phyloP scores from a whole-genome alignment of 2,797 vertebrate species.

The Smutsia temminckii region DNA sequence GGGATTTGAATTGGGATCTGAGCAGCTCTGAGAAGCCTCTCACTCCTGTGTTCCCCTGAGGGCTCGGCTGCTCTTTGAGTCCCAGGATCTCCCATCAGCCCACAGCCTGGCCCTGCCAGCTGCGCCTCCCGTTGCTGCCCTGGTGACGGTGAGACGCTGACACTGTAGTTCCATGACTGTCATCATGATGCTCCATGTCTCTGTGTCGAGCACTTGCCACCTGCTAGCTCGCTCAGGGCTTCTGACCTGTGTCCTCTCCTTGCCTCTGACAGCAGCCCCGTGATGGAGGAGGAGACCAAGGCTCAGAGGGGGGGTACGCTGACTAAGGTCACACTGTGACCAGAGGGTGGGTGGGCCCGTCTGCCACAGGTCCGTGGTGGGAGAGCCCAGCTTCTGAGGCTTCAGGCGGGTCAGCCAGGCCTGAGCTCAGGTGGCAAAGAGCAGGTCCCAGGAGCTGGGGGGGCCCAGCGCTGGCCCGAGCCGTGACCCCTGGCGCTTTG shows the following conservation, averaged over 20 bases:
- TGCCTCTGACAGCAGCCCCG: not conserved
- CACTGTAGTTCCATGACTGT: rapidly evolving
- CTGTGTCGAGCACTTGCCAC: rapidly evolving
- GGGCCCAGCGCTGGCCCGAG: rapidly evolving
- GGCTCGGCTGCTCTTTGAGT: not conserved
- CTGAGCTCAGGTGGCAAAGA: not conserved
- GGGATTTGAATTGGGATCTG: not conserved
- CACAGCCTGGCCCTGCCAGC: not conserved
- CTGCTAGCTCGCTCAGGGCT: not conserved
- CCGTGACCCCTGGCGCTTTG: not conserved
- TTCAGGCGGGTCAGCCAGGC: not conserved
- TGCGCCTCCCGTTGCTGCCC: not conserved
- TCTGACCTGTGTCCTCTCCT: not conserved
- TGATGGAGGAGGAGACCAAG: not conserved
- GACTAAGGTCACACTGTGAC: rapidly evolving
- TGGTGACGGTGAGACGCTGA: not conserved
- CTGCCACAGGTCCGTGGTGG: not conserved
- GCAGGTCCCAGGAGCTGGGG: not conserved
- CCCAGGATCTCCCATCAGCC: not conserved
- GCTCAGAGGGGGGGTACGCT: not conserved
- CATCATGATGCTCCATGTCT: rapidly evolving
- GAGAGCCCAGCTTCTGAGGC: not conserved
- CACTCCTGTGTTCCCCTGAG: not conserved
- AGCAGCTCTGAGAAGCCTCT: not conserved
- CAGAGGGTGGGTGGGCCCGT: rapidly evolving